A percentile compares a stretch with the other conserved stretches of the same genome.
Evolutionary conservation across 2,797 vertebrate genomes (phyloP).

Genomic region (Gymnocypris eckloni): DNA sequence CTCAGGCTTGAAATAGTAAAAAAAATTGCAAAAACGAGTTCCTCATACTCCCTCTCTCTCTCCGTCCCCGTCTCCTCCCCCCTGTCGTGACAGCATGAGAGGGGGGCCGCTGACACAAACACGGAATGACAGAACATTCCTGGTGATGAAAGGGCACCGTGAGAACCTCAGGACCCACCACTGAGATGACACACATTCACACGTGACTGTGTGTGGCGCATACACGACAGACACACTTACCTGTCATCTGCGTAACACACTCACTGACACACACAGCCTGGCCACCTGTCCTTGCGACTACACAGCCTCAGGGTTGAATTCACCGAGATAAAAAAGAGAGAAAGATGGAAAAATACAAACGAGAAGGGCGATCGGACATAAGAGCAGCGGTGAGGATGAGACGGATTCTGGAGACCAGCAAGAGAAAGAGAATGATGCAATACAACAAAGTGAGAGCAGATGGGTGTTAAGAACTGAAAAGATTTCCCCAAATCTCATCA

Average conservation of each 20-base stretch:
- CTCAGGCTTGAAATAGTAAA: constrained; percentile 1
- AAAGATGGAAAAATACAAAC: constrained; percentile 13
- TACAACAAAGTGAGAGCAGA: not conserved
- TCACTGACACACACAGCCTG: constrained; percentile 18
- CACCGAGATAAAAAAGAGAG: constrained; percentile 23
- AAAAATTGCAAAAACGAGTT: not conserved
- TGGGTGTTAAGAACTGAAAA: not conserved
- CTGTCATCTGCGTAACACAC: constrained; percentile 40
- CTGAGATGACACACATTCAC: constrained; percentile 42
- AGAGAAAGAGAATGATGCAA: constrained; percentile 40
- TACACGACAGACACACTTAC: constrained; percentile 28
- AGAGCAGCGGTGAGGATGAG: not conserved
- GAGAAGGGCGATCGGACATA: not conserved
- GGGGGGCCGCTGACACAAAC: constrained; percentile 53
- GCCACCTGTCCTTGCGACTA: constrained; percentile 54
- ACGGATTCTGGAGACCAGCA: not conserved
- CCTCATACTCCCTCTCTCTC: constrained; percentile 12
- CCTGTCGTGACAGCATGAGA: constrained; percentile 24
- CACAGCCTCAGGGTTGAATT: constrained; percentile 40
- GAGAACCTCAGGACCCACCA: constrained; percentile 54
- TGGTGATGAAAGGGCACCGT: constrained; percentile 54
- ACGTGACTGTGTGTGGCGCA: constrained; percentile 22
- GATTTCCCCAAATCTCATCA: constrained; percentile 2
- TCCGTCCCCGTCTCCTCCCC: not conserved
- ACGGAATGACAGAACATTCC: constrained; percentile 50